Base-by-base conservation (phyloP, 2,113 vertebrate species). In the Pseudois nayaur region DNA sequence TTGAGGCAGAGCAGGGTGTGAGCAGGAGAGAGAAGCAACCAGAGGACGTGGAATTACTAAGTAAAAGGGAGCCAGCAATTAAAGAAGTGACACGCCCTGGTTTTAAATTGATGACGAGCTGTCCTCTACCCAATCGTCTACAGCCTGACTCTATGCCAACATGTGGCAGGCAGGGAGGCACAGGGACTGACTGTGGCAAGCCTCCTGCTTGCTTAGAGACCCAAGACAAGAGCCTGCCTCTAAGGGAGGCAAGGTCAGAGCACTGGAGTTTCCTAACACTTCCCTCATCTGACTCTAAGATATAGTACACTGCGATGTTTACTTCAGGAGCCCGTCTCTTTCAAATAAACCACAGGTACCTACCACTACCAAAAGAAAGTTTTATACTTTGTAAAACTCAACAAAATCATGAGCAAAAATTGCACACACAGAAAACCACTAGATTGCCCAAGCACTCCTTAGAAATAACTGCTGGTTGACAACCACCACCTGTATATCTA, bases 401-500 rank as follows among this genome's bases (percentile, higher is more conserved):
- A 74, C 50, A 96, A 62, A 94, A 43, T n/a, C 86, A 54, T 15
- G 52, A 59, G 25, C 76, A 78, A 27, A 67, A 95, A 89, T 71
- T 71, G 85, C 25, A 54, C 0, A 54, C n/a, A 94, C 64, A 79
- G 67, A 94, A 52, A 88, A 82, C 48, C 87, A 74, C 71, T 48
- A 76, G 95, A 52, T 52, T 29, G 40, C 36, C 83, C 25, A 25
- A 40, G 40, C 81, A 48, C 81, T 15, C 94, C 93, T 84, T 54
- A 89, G 89, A 95, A 90, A 40, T 33, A 89, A 79, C 86, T 91
- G 91, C 78, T 60, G 92, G 40, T 50, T 96, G 82, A 81, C 60
- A 76, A 27, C 45, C n/a, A 45, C 55, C 96, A 96, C 96, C 93
- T 94, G 93, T 23, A 29, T 13, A 13, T 89, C 97, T 96, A 91